Conservation (phyloP, 2,797 vertebrate genomes). For the Champsocephalus esox region DNA sequence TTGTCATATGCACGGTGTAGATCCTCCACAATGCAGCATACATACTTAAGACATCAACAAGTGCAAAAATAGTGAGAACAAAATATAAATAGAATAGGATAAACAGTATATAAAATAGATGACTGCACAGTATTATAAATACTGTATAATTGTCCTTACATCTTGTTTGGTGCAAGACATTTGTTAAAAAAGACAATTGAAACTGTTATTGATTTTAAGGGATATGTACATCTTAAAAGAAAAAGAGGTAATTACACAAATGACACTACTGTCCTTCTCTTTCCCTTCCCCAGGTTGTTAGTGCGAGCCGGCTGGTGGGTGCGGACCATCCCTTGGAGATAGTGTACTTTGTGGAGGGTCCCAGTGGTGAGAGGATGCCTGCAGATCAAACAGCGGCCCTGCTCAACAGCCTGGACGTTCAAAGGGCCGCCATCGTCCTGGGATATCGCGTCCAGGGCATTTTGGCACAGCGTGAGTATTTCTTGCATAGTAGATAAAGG, state of each 20-base stretch:
- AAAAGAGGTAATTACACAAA: neutral
- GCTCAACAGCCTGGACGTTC: slow-evolving; percentile 94
- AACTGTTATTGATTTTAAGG: no score
- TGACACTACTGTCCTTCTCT: neutral
- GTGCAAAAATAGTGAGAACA: no score
- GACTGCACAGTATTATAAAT: no score
- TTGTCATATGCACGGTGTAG: no score
- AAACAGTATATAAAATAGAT: no score
- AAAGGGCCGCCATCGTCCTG: slow-evolving; percentile 94
- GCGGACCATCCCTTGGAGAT: slow-evolving; percentile 91
- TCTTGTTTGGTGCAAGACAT: neutral
- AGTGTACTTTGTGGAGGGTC: slow-evolving; percentile 95
- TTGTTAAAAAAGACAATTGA: neutral
- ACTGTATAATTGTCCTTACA: no score
- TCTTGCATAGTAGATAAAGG: slow-evolving; percentile 1
- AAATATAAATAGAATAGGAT: no score
- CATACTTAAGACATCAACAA: no score
- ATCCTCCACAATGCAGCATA: no score
- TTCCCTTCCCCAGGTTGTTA: slow-evolving; percentile 87
- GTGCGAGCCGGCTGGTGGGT: slow-evolving; percentile 86
- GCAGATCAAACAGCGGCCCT: slow-evolving; percentile 88
- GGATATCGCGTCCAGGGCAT: slow-evolving; percentile 96
- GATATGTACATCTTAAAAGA: neutral
- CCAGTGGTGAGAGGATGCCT: slow-evolving; percentile 89
- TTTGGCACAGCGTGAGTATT: slow-evolving; percentile 93